Evolutionary conservation across 2,888 invertebrate genomes (phyloP), one percentile per base, ranked within the genome.

Genomic region (Pediacus dermestoides): DNA sequence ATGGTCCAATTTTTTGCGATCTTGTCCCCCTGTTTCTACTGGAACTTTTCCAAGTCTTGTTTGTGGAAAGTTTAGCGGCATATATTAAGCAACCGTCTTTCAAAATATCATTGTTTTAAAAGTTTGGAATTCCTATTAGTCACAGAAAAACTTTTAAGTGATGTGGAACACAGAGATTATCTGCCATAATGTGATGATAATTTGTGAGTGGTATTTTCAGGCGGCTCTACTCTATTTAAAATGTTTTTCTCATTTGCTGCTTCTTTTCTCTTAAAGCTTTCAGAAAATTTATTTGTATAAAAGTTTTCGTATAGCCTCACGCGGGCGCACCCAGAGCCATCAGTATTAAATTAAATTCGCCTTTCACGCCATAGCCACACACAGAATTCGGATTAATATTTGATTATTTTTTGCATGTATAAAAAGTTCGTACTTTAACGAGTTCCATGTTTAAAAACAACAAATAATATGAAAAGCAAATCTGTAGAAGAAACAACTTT

Each of bases 91-190:
- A 35, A 31, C 10, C 25, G 33, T 37, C 36, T 28, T 30, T 42
- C 30, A 37, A 44, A 46, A 51, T 46, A 48, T 46, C 38, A 50
- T 51, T 50, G 46, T 50, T 50, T 36, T 34, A 50, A 43, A 49
- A 53, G 44, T 51, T 42, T 25, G 30, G 31, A 30, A 46, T 48
- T 47, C 47, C 39, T 48, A 46, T 50, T 49, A 53, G 47, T 46
- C 43, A 32, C 27, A 25, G 33, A 37, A 50, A 28, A 52, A 34
- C 44, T 48, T 42, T 49, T 41, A 50, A 46, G 46, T 50, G 43
- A 50, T 47, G 48, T 37, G 41, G 38, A 48, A 49, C 48, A 46
- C 32, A 15, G 32, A 38, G 44, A 49, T 49, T 42, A 49, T 46
- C 40, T 38, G 30, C 40, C 30, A 34, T 42, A 49, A 46, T 46